phyloP scores from a whole-genome alignment of 1,140 invertebrate genomes.

The Zaprionus vittiger region DNA sequence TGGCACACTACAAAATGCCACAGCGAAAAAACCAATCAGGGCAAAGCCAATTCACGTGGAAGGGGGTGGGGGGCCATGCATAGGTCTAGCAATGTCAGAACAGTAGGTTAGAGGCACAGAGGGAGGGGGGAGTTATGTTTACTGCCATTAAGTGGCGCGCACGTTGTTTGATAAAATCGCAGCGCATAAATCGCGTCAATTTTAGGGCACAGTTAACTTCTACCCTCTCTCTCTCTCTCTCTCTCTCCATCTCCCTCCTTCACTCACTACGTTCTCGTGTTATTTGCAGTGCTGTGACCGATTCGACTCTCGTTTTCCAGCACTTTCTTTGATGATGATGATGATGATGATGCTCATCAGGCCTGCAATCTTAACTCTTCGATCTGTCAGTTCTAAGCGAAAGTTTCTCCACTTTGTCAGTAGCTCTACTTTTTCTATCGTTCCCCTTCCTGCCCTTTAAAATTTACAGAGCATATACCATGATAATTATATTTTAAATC shows the following conservation, averaged over 20 bases:
- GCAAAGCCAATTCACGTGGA: neutral
- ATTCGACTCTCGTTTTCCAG: slow-evolving; percentile 55
- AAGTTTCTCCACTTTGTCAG: slow-evolving; percentile 1
- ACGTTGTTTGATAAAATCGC: slow-evolving; percentile 43
- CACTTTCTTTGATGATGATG: slow-evolving; percentile 55
- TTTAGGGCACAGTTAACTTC: slow-evolving; percentile 71
- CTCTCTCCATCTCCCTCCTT: slow-evolving; percentile 3
- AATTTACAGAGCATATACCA: slow-evolving; percentile 25
- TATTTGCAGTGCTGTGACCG: slow-evolving; percentile 24
- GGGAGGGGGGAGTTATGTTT: neutral
- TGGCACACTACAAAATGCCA: slow-evolving; percentile 54
- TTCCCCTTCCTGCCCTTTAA: neutral
- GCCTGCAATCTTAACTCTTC: slow-evolving; percentile 33
- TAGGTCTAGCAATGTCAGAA: slow-evolving; percentile 1
- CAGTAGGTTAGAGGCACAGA: no score
- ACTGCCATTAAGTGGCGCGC: slow-evolving; percentile 41
- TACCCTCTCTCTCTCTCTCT: slow-evolving; percentile 4
- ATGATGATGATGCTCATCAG: slow-evolving; percentile 14
- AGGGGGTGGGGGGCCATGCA: neutral
- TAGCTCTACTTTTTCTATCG: neutral
- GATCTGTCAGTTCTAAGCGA: slow-evolving; percentile 39
- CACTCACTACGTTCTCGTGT: slow-evolving; percentile 17
- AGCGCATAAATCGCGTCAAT: slow-evolving; percentile 60
- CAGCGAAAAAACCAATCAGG: slow-evolving; percentile 27
- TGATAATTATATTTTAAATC: neutral